These are phyloP conservation scores for Tonatia bakeri DNA, from an alignment of 2,113 vertebrate species.

Conservation along the genomic window DNA sequence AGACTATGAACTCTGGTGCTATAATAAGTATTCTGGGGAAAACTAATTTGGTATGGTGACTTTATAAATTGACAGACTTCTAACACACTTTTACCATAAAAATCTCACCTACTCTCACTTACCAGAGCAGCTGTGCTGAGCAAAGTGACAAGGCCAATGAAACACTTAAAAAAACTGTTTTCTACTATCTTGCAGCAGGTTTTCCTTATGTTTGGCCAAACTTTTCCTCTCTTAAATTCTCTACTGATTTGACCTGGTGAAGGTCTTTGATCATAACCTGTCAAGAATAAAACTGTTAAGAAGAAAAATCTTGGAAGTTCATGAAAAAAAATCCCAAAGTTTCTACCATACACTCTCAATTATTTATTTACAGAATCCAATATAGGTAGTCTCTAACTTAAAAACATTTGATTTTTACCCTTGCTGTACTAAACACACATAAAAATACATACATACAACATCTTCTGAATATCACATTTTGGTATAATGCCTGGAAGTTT, in stretches of 20 bases:
- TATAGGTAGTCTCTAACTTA: neutral
- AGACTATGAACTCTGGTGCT: neutral
- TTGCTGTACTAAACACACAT: neutral
- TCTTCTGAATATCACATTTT: neutral
- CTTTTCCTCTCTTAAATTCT: slow-evolving; percentile 83
- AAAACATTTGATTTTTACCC: neutral
- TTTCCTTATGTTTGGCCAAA: slow-evolving; percentile 92
- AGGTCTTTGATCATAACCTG: slow-evolving; percentile 85
- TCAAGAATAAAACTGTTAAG: slow-evolving; percentile 30
- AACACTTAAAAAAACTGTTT: slow-evolving; percentile 95
- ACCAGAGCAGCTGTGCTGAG: slow-evolving; percentile 95
- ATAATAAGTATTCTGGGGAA: neutral
- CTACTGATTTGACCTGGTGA: slow-evolving; percentile 85
- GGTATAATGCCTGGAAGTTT: neutral
- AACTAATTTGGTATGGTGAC: neutral
- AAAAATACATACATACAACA: neutral
- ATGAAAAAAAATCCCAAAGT: neutral
- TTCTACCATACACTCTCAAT: neutral
- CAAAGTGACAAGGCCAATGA: slow-evolving; percentile 96
- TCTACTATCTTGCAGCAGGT: slow-evolving; percentile 95
- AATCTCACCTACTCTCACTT: slow-evolving; percentile 54
- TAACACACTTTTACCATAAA: neutral
- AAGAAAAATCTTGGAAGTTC: neutral
- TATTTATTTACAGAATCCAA: neutral
- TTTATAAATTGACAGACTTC: neutral